Evolutionary conservation across 2,113 vertebrate species (phyloP).

Genomic region (Camarhynchus parvulus): DNA sequence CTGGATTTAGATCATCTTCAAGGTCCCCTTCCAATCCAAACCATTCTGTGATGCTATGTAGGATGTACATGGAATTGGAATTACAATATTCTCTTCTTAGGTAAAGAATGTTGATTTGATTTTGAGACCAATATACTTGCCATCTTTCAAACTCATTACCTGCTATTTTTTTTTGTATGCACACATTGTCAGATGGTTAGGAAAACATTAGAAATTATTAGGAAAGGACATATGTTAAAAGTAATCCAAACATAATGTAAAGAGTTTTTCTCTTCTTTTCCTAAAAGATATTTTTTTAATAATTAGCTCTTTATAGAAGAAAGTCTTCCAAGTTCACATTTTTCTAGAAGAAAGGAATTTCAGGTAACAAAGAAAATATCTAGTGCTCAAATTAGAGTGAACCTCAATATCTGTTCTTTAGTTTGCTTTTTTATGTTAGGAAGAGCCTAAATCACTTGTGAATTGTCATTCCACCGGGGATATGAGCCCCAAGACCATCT

Average conservation of each 20-base stretch:
- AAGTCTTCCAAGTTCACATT: not conserved
- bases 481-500: not conserved
- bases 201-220: not conserved
- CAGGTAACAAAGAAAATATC: not conserved
- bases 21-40: not conserved
- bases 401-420: not conserved
- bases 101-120: not conserved
- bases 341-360: not conserved
- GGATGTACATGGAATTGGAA: not conserved
- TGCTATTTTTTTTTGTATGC: not conserved
- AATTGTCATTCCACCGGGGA: not conserved
- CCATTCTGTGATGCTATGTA: not conserved
- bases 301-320: not conserved
- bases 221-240: not conserved
- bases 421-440: not conserved
- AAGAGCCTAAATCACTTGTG: not conserved
- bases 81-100: not conserved
- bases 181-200: accelerated
- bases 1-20: not conserved
- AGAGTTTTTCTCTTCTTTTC: not conserved
- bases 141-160: not conserved
- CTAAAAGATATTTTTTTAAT: not conserved
- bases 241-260: not conserved
- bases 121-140: not conserved
- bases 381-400: not conserved